Percentiles rank a stretch among this genome's conserved stretches.
These are phyloP conservation scores for Sebastes hubbsi DNA, from an alignment of 2,797 vertebrate species.

Conservation along the genomic window DNA sequence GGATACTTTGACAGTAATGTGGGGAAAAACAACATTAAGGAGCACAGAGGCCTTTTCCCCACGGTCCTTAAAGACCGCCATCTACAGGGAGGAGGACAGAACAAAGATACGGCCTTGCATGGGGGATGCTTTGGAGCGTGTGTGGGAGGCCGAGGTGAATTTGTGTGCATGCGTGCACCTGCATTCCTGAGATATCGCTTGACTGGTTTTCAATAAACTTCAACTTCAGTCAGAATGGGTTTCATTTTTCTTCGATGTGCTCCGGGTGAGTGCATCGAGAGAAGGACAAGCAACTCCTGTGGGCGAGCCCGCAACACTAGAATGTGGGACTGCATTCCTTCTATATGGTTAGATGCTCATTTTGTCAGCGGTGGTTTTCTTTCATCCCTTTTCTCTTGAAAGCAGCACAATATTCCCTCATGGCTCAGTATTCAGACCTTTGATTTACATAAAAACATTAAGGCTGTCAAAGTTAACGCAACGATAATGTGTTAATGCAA, in stretches of 20 bases:
- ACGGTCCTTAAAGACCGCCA: neutral
- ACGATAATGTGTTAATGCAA: too few relatives aligned
- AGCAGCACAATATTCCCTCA: neutral
- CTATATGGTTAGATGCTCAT: constrained; percentile 1
- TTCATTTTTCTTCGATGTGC: constrained; percentile 26
- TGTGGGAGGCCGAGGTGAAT: neutral
- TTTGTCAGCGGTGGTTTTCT: neutral
- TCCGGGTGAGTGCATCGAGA: constrained; percentile 21
- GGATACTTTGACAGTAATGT: constrained; percentile 67
- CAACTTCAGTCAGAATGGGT: constrained; percentile 15
- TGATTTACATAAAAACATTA: neutral
- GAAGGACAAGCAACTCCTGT: constrained; percentile 19
- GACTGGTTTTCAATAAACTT: constrained; percentile 49
- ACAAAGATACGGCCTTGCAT: constrained; percentile 10
- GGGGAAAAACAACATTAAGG: constrained; percentile 66
- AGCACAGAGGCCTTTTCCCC: constrained; percentile 39
- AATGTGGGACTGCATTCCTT: neutral
- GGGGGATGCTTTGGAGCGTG: neutral
- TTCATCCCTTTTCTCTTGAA: constrained; percentile 4
- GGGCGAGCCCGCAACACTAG: constrained; percentile 3
- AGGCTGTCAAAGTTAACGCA: neutral
- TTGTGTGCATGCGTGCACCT: constrained; percentile 17
- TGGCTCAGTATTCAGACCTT: neutral
- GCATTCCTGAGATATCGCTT: constrained; percentile 14
- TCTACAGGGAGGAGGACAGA: constrained; percentile 38